Percentiles rank a stretch among this genome's conserved stretches.
These are phyloP conservation scores for Idaea dimidiata DNA, from an alignment of 2,888 invertebrate species.

Conservation along the genomic window DNA sequence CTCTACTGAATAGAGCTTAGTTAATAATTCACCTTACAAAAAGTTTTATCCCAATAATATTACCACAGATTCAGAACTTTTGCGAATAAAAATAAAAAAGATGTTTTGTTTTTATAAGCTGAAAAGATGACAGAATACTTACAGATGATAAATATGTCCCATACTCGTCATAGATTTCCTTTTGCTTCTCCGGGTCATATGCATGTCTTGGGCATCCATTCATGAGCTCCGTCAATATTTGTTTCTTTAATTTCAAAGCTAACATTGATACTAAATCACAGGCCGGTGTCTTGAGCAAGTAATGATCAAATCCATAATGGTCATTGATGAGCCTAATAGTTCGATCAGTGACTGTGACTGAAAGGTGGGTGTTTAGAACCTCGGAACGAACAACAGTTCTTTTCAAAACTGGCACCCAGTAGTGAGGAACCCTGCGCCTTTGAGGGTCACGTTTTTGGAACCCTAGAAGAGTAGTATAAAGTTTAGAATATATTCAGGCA, in stretches of 20 bases:
- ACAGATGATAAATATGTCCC: conserved; percentile 90
- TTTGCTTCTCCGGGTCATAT: conserved; percentile 83
- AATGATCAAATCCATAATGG: conserved; percentile 96
- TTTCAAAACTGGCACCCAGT: conserved; percentile 92
- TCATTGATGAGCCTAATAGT: conserved; percentile 92
- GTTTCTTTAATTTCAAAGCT: conserved; percentile 91
- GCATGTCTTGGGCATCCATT: conserved; percentile 85
- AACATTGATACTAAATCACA: conserved; percentile 94
- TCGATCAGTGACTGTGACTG: conserved; percentile 90
- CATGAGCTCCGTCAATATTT: conserved; percentile 88
- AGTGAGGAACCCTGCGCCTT: conserved; percentile 87
- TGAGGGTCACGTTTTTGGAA: conserved; percentile 84
- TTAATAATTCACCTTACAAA: no score
- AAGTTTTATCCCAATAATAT: no score
- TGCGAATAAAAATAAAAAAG: no score
- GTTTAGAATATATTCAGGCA: not conserved
- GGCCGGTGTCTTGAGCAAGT: conserved; percentile 95
- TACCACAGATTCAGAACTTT: no score
- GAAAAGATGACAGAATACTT: no score
- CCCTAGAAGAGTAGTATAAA: conserved; percentile 56
- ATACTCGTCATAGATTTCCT: conserved; percentile 88
- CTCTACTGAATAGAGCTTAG: no score
- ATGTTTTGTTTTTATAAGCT: no score
- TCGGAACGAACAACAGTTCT: conserved; percentile 93
- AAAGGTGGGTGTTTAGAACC: conserved; percentile 91